Conservation (phyloP, 2,888 invertebrate genomes). For the Noctuana brunneofusca region DNA sequence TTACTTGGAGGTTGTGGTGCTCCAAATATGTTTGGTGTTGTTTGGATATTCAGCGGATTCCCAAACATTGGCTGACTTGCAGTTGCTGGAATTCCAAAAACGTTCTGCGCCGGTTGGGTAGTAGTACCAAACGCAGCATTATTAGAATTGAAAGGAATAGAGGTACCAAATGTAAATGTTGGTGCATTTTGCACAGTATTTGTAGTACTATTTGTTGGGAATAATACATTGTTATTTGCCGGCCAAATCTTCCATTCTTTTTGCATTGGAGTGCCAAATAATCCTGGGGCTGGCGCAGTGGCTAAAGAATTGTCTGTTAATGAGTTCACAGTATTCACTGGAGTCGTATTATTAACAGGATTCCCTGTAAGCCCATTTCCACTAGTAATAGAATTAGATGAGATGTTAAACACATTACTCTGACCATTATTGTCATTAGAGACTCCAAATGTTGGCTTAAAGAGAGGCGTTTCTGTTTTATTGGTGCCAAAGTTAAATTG, state of each 20-base stretch:
- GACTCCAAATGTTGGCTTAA: constrained; percentile 47
- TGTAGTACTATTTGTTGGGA: constrained; percentile 48
- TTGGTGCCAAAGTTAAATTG: constrained; percentile 57
- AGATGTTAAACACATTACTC: constrained; percentile 40
- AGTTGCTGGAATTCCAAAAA: constrained; percentile 55
- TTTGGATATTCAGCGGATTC: constrained; percentile 45
- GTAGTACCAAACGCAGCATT: constrained; percentile 47
- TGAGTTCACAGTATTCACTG: constrained; percentile 10
- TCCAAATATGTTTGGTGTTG: constrained; percentile 55
- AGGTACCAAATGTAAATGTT: constrained; percentile 57
- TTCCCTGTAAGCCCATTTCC: constrained; percentile 32
- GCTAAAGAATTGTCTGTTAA: constrained; percentile 41
- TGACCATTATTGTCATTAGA: constrained; percentile 35
- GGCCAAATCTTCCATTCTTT: constrained; percentile 61
- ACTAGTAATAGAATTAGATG: constrained; percentile 26
- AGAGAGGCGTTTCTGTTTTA: constrained; percentile 46
- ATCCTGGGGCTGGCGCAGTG: constrained; percentile 36
- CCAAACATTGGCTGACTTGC: constrained; percentile 53
- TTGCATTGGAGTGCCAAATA: constrained; percentile 52
- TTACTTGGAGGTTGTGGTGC: constrained; percentile 45
- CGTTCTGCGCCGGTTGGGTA: constrained; percentile 41
- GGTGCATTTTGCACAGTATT: constrained; percentile 53
- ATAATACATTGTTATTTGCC: constrained; percentile 47
- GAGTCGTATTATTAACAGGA: constrained; percentile 24
- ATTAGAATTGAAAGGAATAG: constrained; percentile 49